These are phyloP conservation scores for Tachysurus fulvidraco DNA, from an alignment of 2,113 vertebrate species.

Conservation along the genomic window DNA sequence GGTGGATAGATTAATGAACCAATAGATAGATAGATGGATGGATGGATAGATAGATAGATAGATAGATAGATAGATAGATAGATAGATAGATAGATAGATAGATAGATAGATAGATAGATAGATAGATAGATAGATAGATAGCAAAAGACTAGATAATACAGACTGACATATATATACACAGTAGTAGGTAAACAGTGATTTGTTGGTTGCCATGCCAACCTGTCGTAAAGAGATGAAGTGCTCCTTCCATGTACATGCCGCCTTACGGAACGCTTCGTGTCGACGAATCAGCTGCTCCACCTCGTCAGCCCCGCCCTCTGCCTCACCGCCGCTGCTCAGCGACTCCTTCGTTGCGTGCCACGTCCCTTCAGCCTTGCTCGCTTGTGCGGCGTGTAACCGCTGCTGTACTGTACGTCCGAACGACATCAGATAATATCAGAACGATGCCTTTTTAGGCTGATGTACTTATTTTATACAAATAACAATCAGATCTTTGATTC, in stretches of 20 bases:
- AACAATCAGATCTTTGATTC: not conserved
- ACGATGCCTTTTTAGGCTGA: not conserved
- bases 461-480: not conserved
- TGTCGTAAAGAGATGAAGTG: conserved; percentile 86
- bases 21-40: not conserved
- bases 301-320: conserved; percentile 82
- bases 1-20: not conserved
- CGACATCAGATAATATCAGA: conserved; percentile 19
- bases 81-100: not conserved
- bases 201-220: conserved; percentile 59
- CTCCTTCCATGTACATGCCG: conserved; percentile 88
- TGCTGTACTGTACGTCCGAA: conserved; percentile 77
- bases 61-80: not conserved
- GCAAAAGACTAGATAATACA: too few species aligned
- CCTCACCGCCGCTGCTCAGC: conserved; percentile 67
- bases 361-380: conserved; percentile 81
- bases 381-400: conserved; percentile 82
- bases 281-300: conserved; percentile 92
- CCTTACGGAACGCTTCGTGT: conserved; percentile 90
- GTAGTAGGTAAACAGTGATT: not conserved
- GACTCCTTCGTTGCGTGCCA: conserved; percentile 90
- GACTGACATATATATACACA: not conserved
- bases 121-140: not conserved
- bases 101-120: not conserved
- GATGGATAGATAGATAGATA: not conserved